These are phyloP conservation scores for Turnix velox DNA, from an alignment of 2,113 vertebrate genomes.

Conservation along the genomic window DNA sequence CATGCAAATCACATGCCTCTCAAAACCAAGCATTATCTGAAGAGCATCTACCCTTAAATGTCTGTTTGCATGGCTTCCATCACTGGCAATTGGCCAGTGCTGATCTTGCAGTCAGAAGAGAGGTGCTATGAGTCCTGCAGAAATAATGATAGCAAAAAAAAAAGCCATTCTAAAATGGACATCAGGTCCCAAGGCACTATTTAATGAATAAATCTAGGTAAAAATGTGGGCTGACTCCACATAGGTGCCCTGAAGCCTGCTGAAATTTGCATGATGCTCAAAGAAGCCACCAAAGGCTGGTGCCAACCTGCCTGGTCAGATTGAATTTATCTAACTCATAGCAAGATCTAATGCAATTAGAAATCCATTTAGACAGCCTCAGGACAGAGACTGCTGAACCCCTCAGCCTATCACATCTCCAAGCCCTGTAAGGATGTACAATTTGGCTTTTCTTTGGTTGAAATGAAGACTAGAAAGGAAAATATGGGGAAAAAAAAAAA, in stretches of 20 bases:
- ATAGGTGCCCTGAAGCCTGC: constrained; percentile 52
- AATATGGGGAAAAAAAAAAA: constrained; percentile 38
- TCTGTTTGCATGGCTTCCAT: neutral
- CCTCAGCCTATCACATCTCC: constrained; percentile 25
- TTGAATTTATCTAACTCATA: constrained; percentile 51
- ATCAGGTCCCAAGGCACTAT: constrained; percentile 28
- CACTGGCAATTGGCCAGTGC: neutral
- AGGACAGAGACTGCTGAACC: constrained; percentile 34
- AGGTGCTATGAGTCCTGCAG: constrained; percentile 11
- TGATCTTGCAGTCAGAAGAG: constrained; percentile 44
- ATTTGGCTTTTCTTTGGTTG: constrained; percentile 45
- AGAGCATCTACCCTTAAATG: neutral
- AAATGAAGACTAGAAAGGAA: constrained; percentile 9
- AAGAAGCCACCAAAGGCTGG: constrained; percentile 42
- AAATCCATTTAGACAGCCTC: constrained; percentile 53
- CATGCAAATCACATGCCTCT: neutral
- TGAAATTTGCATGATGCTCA: constrained; percentile 54
- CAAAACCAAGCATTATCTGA: neutral
- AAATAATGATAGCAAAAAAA: constrained; percentile 36
- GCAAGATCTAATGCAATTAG: constrained; percentile 52
- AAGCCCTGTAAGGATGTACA: constrained; percentile 20
- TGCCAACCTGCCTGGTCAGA: constrained; percentile 62
- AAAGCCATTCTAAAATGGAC: constrained; percentile 45
- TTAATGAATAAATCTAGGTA: constrained; percentile 45
- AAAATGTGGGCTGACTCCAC: constrained; percentile 49